Evolutionary conservation across 2,797 vertebrate species (phyloP).

Genomic region (Tadarida brasiliensis): DNA sequence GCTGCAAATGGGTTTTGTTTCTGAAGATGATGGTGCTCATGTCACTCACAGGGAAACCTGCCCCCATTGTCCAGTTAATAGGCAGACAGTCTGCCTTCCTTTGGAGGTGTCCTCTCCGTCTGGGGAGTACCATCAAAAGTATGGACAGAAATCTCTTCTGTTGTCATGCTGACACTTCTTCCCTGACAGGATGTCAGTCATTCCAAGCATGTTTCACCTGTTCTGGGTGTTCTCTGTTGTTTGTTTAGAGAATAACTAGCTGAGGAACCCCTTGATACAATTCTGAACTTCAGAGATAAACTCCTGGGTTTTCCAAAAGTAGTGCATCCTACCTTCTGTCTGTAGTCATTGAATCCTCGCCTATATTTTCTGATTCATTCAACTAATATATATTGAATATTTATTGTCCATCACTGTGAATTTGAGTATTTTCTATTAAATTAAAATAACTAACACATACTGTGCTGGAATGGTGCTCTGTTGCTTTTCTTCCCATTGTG

Average conservation of each 20-base stretch:
- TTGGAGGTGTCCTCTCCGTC: constrained; percentile 11
- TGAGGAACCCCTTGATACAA: constrained; percentile 74
- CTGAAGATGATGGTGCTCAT: background rate
- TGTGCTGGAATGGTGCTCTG: background rate
- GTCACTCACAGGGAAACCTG: background rate
- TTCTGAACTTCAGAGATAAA: constrained; percentile 77
- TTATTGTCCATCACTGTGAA: background rate
- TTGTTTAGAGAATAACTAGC: constrained; percentile 79
- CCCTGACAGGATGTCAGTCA: constrained; percentile 72
- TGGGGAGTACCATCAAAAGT: constrained; percentile 50
- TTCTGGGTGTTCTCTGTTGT: constrained; percentile 64
- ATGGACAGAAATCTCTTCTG: constrained; percentile 73
- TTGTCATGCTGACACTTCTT: constrained; percentile 73
- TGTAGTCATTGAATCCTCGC: constrained; percentile 29
- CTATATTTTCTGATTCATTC: constrained; percentile 66
- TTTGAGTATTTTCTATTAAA: background rate
- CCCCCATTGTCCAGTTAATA: background rate
- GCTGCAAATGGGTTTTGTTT: constrained; percentile 10
- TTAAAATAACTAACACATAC: background rate
- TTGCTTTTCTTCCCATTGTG: background rate
- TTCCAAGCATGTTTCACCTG: constrained; percentile 74
- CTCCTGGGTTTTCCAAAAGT: constrained; percentile 70
- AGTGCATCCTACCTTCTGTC: background rate
- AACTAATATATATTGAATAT: background rate
- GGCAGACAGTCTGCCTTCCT: background rate